Evolutionary conservation across 1,140 invertebrate genomes (phyloP), one percentile per base, ranked within the genome.

Genomic region (Zaprionus vittiger): DNA sequence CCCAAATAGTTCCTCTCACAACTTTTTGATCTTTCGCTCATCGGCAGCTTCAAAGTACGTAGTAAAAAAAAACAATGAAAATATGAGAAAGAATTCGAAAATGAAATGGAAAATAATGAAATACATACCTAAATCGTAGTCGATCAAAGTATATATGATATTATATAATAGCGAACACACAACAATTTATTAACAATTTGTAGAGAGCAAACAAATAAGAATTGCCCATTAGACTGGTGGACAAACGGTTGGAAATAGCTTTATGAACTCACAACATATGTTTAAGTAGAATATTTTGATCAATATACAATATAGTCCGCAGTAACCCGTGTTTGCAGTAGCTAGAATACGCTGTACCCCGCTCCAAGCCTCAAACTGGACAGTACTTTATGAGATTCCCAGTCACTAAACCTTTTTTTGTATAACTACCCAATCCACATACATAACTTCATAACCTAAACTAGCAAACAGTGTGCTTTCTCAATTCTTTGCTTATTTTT

Each of bases 191-290:
- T 60, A 38, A 34, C 20, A n/a, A 47, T 34, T 66, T 67, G 20
- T 24, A 37, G 15, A 63, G 31, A 63, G 31, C 7, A 72, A 60
- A 22, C 3, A 62, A 31, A 34, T 44, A 62, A 22, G 12, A 62
- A 69, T 31, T 68, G 55, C 44, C 70, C 12, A 60, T 62, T 71
- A 71, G 68, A 71, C 68, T 76, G 60, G 52, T 54, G 56, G 34
- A 47, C 24, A 11, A n/a, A 61, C 47, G 20, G 56, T 38, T 34
- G 44, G 47, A 61, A 54, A 71, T 76, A 64, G 73, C 73, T 75
- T 75, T 71, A 76, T 56, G 28, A 47, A 68, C 55, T 67, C 41
- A 34, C 44, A 17, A 54, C 44, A 68, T 31, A 34, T 37, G 61
- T 52, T 28, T 47, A 68, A 73, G 14, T 66, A 28, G 47, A 52